Percentiles rank a stretch among this genome's conserved stretches.
Conservation (phyloP, 2,113 vertebrate species). For the Vidua chalybeata region DNA sequence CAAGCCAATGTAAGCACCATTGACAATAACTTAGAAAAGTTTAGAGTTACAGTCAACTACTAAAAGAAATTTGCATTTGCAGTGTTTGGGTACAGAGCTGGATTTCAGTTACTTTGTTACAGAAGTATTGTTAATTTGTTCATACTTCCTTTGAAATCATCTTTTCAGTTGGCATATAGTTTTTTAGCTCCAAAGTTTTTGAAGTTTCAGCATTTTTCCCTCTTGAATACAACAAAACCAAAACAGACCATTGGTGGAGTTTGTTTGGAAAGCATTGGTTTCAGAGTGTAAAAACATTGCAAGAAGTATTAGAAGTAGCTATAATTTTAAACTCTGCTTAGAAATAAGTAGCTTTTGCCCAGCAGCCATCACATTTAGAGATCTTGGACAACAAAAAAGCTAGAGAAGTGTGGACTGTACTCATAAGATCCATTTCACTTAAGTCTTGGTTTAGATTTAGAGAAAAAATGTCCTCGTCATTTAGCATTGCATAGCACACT, state of each 20-base stretch:
- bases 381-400: not conserved
- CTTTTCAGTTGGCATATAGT: not conserved
- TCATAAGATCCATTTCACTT: not conserved
- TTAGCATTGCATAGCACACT: not conserved
- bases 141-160: not conserved
- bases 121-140: not conserved
- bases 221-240: not conserved
- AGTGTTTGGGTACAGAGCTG: not conserved
- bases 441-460: not conserved
- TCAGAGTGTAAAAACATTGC: not conserved
- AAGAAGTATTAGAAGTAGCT: not conserved
- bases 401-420: not conserved
- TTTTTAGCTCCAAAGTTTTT: not conserved
- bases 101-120: not conserved
- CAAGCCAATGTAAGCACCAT: constrained; percentile 89
- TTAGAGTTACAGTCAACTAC: not conserved
- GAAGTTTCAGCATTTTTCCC: not conserved
- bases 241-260: not conserved
- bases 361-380: not conserved
- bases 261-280: not conserved
- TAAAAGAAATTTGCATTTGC: not conserved
- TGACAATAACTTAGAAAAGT: not conserved
- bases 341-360: not conserved
- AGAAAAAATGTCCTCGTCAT: not conserved
- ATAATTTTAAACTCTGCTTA: not conserved